Evolutionary conservation across 2,113 vertebrate species (phyloP).

Genomic region (Peromyscus maniculatus): DNA sequence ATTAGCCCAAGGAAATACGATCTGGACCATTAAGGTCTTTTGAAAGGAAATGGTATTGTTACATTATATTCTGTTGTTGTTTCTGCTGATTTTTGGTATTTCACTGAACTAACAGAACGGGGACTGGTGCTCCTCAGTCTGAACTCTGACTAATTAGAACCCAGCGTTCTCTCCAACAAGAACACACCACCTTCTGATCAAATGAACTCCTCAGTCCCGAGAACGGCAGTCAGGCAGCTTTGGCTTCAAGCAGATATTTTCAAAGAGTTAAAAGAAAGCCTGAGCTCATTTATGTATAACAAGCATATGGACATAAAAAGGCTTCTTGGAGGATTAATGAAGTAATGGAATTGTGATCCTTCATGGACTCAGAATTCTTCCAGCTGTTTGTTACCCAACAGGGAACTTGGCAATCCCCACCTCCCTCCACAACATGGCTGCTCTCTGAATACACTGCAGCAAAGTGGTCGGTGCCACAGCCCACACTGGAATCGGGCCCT

Average conservation of each 20-base stretch:
- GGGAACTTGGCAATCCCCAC: neutral
- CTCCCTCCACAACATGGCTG: neutral
- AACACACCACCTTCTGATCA: conserved; percentile 70
- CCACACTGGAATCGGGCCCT: accelerated
- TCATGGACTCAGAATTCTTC: conserved; percentile 14
- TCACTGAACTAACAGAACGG: conserved; percentile 64
- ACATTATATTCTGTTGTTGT: conserved; percentile 46
- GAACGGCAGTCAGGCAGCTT: conserved; percentile 17
- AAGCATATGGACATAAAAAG: conserved; percentile 70
- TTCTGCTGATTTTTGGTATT: conserved; percentile 56
- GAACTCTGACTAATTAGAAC: conserved; percentile 75
- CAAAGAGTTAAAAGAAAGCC: conserved; percentile 72
- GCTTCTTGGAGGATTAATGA: conserved; percentile 66
- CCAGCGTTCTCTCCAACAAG: conserved; percentile 40
- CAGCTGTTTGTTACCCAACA: conserved; percentile 4
- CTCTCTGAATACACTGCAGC: neutral
- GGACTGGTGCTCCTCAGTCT: conserved; percentile 36
- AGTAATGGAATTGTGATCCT: conserved; percentile 42
- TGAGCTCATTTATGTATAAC: conserved; percentile 70
- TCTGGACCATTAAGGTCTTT: conserved; percentile 45
- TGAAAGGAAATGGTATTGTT: conserved; percentile 55
- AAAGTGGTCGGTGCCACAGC: neutral
- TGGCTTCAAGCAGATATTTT: conserved; percentile 67
- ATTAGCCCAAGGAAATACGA: conserved; percentile 42
- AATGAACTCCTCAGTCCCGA: conserved; percentile 53